phyloP scores from a whole-genome alignment of 2,113 vertebrate genomes.

The Neodontobutis hainanensis region DNA sequence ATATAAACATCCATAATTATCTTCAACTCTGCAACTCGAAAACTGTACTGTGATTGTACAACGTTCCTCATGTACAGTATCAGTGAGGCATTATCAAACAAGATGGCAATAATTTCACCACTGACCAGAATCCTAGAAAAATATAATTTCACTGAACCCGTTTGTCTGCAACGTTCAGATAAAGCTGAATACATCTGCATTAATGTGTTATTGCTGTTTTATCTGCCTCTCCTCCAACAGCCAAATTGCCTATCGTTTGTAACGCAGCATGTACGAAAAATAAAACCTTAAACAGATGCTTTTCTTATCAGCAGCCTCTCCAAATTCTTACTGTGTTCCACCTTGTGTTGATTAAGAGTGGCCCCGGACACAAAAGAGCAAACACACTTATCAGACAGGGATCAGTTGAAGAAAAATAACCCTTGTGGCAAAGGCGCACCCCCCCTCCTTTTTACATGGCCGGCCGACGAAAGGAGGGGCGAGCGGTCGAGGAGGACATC shows the following conservation, averaged over 20 bases:
- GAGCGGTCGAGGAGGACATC: conserved; percentile 51
- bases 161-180: conserved; percentile 16
- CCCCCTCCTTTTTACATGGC: conserved; percentile 40
- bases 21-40: neutral
- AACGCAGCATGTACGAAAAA: conserved; percentile 42
- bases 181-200: conserved; percentile 60
- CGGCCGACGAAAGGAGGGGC: conserved; percentile 30
- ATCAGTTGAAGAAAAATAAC: conserved; percentile 70
- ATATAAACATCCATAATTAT: conserved; percentile 18
- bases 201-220: conserved; percentile 34
- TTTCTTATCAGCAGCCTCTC: conserved; percentile 29
- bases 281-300: conserved; percentile 46
- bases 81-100: conserved; percentile 6
- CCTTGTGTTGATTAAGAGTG: conserved; percentile 66
- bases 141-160: conserved; percentile 29
- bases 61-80: neutral
- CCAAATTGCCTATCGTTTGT: conserved; percentile 52
- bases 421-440: conserved; percentile 35
- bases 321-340: conserved; percentile 46
- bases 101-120: conserved; percentile 6
- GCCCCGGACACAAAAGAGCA: conserved; percentile 67
- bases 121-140: conserved; percentile 3
- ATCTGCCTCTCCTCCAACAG: conserved; percentile 22
- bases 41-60: neutral
- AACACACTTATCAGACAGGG: conserved; percentile 71